Base-by-base conservation (phyloP, 1,140 invertebrate genomes). In the Panagrolaimus sp. region DNA sequence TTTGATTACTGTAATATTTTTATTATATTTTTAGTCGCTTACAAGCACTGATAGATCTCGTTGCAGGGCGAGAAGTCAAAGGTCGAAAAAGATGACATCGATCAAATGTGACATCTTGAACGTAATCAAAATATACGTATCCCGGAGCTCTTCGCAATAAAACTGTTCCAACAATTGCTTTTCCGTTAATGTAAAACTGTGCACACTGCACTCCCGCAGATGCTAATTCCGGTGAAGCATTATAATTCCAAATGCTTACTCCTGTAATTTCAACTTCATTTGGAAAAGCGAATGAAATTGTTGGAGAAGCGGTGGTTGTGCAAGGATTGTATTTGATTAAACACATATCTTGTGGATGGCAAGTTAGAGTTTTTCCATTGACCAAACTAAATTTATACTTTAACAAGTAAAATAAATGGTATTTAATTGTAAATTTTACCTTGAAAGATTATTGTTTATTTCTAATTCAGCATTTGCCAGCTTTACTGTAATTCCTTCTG, bases 211-310 rank as follows among this genome's bases (percentile, higher is more conserved):
- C 90, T 55, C 91, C 91, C 74, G 87, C 88, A 82, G 89, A 90
- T 38, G 89, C 88, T 63, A 89, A 83, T 76, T 91, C 90, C 74
- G 88, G 84, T 71, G 86, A 89, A 68, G 87, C 88, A 83, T 91
- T 92, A 82, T 91, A 92, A 84, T 92, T 92, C 90, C 90, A 92
- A 44, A 92, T 79, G 63, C 88, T 86, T 0, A 92, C 82, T 65
- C 86, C 68, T 86, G 87, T 88, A 87, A 89, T 73, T 87, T 88
- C 0, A 85, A 88, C 76, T 87, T 83, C 44, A 88, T 83, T 45
- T 85, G 84, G 12, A 88, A 77, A 81, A 86, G 86, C 43, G 87
- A 83, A 74, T 83, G 84, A 78, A 80, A 87, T 45, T 74, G 80
- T 14, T 74, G 74, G 70, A 17, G 83, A 71, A 43, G 83, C 80